Evolutionary conservation across 2,888 invertebrate species (phyloP).

Genomic region (Sphaerophoria rueppellii): DNA sequence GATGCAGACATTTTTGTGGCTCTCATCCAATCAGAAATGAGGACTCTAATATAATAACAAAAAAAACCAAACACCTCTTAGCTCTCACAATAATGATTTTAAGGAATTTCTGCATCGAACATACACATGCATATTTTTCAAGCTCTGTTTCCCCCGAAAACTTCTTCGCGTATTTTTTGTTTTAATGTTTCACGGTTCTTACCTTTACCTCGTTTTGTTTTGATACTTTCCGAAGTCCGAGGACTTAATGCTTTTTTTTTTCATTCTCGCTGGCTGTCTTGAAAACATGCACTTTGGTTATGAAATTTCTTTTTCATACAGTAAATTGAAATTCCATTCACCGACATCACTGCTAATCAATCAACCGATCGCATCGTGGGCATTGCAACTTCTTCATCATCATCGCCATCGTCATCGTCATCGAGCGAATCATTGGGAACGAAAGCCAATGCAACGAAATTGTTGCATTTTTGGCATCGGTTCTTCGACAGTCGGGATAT

Average conservation of each 20-base stretch:
- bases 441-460: constrained; percentile 26
- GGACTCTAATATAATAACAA: neutral
- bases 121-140: constrained; percentile 20
- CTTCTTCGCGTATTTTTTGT: neutral
- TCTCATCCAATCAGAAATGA: constrained; percentile 53
- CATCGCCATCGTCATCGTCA: neutral
- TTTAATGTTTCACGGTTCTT: constrained; percentile 27
- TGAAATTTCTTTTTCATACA: constrained; percentile 42
- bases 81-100: constrained; percentile 33
- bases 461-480: neutral
- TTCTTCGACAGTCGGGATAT: neutral
- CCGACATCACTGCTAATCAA: constrained; percentile 50
- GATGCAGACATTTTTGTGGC: constrained; percentile 28
- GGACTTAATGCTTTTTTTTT: constrained; percentile 22
- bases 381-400: constrained; percentile 42
- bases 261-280: constrained; percentile 6
- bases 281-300: constrained; percentile 32
- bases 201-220: constrained; percentile 10
- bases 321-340: constrained; percentile 57
- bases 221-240: neutral
- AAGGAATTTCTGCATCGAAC: constrained; percentile 18
- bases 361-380: constrained; percentile 47
- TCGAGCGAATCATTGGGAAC: constrained; percentile 19
- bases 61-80: constrained; percentile 3
- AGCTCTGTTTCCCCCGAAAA: no score